Conservation (phyloP, 2,888 invertebrate species). For the Drosophila kambysellisi region DNA sequence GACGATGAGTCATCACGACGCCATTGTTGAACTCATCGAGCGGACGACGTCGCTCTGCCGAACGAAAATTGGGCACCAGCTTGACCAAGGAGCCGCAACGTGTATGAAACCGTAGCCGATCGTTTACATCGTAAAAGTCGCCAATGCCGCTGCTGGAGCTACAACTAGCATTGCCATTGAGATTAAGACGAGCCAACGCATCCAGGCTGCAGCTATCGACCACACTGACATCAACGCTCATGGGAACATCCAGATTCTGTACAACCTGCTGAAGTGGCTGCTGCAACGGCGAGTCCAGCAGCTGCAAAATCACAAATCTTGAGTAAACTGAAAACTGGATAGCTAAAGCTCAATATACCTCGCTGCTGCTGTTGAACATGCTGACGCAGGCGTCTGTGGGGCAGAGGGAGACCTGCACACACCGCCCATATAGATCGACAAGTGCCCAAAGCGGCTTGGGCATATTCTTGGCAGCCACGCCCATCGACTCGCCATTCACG, state of each 20-base stretch:
- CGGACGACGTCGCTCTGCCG: conserved; percentile 94
- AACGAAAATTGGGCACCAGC: conserved; percentile 92
- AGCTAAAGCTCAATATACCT: conserved; percentile 15
- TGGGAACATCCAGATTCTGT: conserved; percentile 84
- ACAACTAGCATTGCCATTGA: conserved; percentile 34
- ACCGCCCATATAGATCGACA: conserved; percentile 93
- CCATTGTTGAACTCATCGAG: conserved; percentile 98
- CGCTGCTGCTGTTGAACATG: conserved; percentile 15
- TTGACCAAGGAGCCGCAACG: conserved; percentile 95
- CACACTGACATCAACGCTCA: conserved; percentile 82
- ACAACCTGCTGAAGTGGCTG: conserved; percentile 72
- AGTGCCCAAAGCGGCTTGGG: conserved; percentile 91
- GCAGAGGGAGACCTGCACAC: conserved; percentile 90
- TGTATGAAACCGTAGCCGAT: conserved; percentile 93
- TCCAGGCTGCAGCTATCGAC: conserved; percentile 51
- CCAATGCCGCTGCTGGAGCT: conserved; percentile 32
- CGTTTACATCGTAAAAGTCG: conserved; percentile 85
- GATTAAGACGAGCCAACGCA: conserved; percentile 42
- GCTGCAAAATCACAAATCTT: conserved; percentile 13
- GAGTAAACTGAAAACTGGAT: background rate
- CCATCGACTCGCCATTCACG: conserved; percentile 95
- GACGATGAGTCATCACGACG: conserved; percentile 97
- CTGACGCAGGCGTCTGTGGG: conserved; percentile 31
- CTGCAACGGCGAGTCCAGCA: conserved; percentile 65
- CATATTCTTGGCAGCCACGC: conserved; percentile 91